phyloP scores from a whole-genome alignment of 1,140 invertebrate species.

The Maniola jurtina region DNA sequence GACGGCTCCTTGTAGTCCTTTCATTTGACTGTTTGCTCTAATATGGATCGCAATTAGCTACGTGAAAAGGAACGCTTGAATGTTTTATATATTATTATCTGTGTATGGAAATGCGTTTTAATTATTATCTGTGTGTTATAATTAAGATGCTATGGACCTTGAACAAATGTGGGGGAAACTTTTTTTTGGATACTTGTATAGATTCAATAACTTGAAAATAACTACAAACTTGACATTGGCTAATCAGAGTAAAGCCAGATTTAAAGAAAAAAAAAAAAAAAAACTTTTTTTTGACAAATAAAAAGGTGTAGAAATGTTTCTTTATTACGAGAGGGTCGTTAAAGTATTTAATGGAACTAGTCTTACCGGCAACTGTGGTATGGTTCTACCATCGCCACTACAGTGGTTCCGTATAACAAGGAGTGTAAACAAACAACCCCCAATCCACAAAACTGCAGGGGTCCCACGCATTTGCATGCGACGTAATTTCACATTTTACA shows the following conservation, averaged over 20 bases:
- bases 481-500: slow-evolving; percentile 32
- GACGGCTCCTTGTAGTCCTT: slow-evolving; percentile 31
- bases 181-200: no score
- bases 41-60: slow-evolving; percentile 34
- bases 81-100: slow-evolving; percentile 28
- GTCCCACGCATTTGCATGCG: slow-evolving; percentile 29
- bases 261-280: no score
- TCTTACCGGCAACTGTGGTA: no score
- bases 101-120: slow-evolving; percentile 22
- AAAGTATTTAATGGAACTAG: background rate
- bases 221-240: no score
- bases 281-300: background rate
- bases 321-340: background rate
- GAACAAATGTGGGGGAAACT: slow-evolving; percentile 12
- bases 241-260: no score
- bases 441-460: slow-evolving; percentile 30
- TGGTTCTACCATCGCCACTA: no score
- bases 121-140: slow-evolving; percentile 30
- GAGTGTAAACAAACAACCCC: slow-evolving; percentile 16
- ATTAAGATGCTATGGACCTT: slow-evolving; percentile 16
- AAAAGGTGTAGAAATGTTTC: background rate
- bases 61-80: slow-evolving; percentile 30
- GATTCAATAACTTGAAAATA: no score
- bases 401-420: background rate
- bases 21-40: slow-evolving; percentile 35